Evolutionary conservation across 2,797 vertebrate genomes (phyloP).

Genomic region (Bryconaethiops microstoma): DNA sequence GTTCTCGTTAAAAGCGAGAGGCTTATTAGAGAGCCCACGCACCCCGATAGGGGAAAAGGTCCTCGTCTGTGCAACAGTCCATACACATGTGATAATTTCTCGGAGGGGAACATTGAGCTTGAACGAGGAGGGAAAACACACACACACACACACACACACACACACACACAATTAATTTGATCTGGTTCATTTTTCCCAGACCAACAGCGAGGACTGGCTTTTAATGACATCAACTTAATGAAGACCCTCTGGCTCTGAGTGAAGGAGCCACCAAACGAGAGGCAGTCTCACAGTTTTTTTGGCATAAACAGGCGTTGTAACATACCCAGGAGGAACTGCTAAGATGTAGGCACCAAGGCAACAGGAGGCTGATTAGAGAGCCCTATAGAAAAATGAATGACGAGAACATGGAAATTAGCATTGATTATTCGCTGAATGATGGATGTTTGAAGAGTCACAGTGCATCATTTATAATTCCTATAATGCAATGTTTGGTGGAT

Average conservation of each 20-base stretch:
- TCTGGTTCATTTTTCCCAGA: conserved; percentile 36
- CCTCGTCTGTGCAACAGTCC: conserved; percentile 32
- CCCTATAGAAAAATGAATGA: conserved; percentile 30
- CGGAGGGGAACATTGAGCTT: conserved; percentile 13
- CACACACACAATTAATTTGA: conserved; percentile 19
- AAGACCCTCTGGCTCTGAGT: conserved; percentile 27
- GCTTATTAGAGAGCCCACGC: conserved; percentile 39
- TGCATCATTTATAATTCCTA: conserved; percentile 17
- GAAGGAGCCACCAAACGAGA: conserved; percentile 19
- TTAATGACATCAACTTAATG: conserved; percentile 39
- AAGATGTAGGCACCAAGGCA: conserved; percentile 9
- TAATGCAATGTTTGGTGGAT: not conserved
- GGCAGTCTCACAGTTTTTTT: not conserved
- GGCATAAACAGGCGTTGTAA: not conserved
- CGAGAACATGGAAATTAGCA: conserved; percentile 48
- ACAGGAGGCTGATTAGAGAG: conserved; percentile 21
- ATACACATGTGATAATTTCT: conserved; percentile 40
- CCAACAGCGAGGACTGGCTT: conserved; percentile 12
- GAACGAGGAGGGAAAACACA: not conserved
- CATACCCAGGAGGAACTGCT: conserved; percentile 15
- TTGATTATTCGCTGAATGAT: conserved; percentile 51
- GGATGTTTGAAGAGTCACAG: conserved; percentile 34
- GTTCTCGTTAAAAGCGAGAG: conserved; percentile 38
- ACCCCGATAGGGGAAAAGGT: conserved; percentile 36
- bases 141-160: conserved; percentile 14